phyloP scores from a whole-genome alignment of 1,140 invertebrate genomes.

The Drosophila saltans region DNA sequence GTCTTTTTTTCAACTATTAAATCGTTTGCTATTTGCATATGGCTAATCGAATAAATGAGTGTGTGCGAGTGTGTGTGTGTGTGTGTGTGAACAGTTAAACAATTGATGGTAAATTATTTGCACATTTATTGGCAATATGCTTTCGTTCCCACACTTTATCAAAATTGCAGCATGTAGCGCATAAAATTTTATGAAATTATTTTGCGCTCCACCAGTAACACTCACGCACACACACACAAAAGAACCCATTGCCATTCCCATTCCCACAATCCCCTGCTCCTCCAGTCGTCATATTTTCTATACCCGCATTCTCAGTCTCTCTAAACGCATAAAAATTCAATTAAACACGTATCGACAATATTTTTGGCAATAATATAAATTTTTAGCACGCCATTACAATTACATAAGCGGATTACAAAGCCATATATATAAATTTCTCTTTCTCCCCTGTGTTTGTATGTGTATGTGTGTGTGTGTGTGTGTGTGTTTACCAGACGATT shows the following conservation, averaged over 20 bases:
- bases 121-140: slow-evolving; percentile 9
- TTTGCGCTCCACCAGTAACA: slow-evolving; percentile 39
- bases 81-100: background rate
- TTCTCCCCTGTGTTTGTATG: background rate
- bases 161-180: slow-evolving; percentile 41
- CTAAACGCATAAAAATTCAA: slow-evolving; percentile 78
- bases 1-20: background rate
- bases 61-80: background rate
- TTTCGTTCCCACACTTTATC: slow-evolving; percentile 16
- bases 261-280: too few relatives aligned
- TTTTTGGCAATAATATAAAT: slow-evolving; percentile 76
- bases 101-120: slow-evolving; percentile 8
- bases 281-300: too few relatives aligned
- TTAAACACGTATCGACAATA: slow-evolving; percentile 79
- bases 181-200: slow-evolving; percentile 79
- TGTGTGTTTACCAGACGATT: slow-evolving; percentile 57
- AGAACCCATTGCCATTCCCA: too few relatives aligned
- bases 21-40: slow-evolving; percentile 1
- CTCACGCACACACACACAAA: slow-evolving; percentile 27
- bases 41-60: slow-evolving; percentile 3
- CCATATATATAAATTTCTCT: slow-evolving; percentile 26
- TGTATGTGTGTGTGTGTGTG: background rate
- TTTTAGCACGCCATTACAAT: slow-evolving; percentile 79
- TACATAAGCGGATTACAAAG: slow-evolving; percentile 71
- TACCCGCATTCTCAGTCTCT: slow-evolving; percentile 14